phyloP scores from a whole-genome alignment of 2,113 vertebrate genomes.

The Chaetops frenatus region DNA sequence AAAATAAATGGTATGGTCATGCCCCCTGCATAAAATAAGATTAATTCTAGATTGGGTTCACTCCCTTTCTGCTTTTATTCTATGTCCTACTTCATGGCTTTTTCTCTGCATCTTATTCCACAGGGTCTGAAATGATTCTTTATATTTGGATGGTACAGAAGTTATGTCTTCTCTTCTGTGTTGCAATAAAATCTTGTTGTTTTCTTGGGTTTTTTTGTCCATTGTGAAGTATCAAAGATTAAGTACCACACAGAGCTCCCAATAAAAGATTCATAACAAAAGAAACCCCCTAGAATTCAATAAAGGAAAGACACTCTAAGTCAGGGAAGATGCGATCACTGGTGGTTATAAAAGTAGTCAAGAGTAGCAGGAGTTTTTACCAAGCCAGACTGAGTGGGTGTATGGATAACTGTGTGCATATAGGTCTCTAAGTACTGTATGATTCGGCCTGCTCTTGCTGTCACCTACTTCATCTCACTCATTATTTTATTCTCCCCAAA shows the following conservation, averaged over 20 bases:
- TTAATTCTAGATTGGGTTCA: not conserved
- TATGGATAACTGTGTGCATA: fast-evolving
- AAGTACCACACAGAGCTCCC: not conserved
- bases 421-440: not conserved
- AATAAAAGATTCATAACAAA: not conserved
- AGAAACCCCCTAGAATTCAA: not conserved
- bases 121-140: not conserved
- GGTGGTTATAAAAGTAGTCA: not conserved
- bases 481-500: not conserved
- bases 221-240: not conserved
- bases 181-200: not conserved
- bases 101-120: not conserved
- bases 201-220: not conserved
- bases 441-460: not conserved
- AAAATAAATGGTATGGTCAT: not conserved
- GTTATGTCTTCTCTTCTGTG: not conserved
- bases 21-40: not conserved
- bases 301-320: not conserved
- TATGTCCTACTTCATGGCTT: not conserved
- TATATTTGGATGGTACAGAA: not conserved
- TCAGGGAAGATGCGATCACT: not conserved
- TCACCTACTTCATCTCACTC: not conserved
- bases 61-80: not conserved
- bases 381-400: not conserved
- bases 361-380: not conserved